phyloP scores from a whole-genome alignment of 2,888 invertebrate species.

The Ophioninae sp. region DNA sequence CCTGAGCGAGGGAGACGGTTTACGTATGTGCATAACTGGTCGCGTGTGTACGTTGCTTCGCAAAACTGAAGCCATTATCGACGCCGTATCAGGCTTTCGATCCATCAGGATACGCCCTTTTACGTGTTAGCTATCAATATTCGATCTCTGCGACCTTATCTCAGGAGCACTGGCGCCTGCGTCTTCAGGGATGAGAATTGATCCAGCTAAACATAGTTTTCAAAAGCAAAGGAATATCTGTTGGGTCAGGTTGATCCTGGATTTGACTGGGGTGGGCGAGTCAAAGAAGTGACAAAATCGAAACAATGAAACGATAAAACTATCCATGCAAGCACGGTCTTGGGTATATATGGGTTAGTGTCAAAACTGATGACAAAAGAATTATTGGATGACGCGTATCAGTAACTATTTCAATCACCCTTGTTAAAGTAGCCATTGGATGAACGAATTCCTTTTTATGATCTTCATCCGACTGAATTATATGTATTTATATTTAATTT shows the following conservation, averaged over 20 bases:
- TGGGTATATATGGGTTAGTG: background rate
- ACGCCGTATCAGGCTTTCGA: background rate
- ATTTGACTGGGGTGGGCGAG: slow-evolving; percentile 33
- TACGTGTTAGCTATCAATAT: background rate
- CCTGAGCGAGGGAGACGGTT: slow-evolving; percentile 8
- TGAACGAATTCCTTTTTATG: too few species aligned
- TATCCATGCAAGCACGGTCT: background rate
- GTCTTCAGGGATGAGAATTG: slow-evolving; percentile 54
- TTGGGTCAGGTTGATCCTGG: background rate
- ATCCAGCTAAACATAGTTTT: slow-evolving; percentile 36
- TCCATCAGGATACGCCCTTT: background rate
- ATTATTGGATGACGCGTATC: background rate
- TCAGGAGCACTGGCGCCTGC: background rate
- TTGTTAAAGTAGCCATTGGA: too few species aligned
- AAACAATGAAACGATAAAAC: slow-evolving; percentile 18
- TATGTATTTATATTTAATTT: too few species aligned
- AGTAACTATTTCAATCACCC: too few species aligned
- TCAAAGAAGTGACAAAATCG: slow-evolving; percentile 28
- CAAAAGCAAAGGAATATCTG: background rate
- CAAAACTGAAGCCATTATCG: slow-evolving; percentile 1
- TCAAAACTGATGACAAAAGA: background rate
- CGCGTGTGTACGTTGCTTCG: background rate
- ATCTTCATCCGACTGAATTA: too few species aligned
- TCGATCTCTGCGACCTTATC: slow-evolving; percentile 6
- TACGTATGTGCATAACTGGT: background rate